Percentiles rank a stretch among this genome's conserved stretches.
Evolutionary conservation across 2,797 vertebrate species (phyloP).

Genomic region (Onychomys torridus): DNA sequence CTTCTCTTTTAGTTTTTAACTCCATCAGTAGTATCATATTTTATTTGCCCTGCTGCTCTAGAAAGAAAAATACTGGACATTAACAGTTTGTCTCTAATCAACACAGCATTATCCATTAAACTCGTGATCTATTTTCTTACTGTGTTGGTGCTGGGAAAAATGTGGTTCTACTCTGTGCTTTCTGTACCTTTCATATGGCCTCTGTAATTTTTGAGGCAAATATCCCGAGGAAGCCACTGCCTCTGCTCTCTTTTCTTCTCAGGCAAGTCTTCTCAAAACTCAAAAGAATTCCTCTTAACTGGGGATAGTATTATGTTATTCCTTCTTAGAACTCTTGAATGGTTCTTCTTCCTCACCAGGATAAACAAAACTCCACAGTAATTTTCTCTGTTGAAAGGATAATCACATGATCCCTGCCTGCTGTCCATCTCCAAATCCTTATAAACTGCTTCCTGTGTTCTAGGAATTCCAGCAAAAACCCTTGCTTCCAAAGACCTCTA

Average conservation of each 20-base stretch:
- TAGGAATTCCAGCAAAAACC: neutral
- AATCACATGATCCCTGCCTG: neutral
- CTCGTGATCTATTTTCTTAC: neutral
- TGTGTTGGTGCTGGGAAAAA: neutral
- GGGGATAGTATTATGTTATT: conserved; percentile 11
- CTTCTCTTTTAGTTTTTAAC: neutral
- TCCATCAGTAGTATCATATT: neutral
- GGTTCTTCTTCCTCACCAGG: neutral
- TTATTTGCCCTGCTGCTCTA: neutral
- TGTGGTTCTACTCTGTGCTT: neutral
- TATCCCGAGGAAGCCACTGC: neutral
- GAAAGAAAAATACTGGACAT: neutral
- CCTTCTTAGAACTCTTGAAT: conserved; percentile 11
- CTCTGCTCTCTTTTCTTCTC: conserved; percentile 5
- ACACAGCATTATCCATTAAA: neutral
- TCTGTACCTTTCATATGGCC: neutral
- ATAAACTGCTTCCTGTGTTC: neutral
- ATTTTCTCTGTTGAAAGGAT: neutral
- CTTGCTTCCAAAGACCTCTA: neutral
- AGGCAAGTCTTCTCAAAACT: neutral
- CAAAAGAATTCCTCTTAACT: conserved; percentile 12
- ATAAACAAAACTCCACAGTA: conserved; percentile 57
- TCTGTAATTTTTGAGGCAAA: neutral
- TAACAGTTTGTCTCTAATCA: neutral
- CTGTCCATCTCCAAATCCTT: neutral